A percentile compares a stretch with the other conserved stretches of the same genome.
Evolutionary conservation across 2,797 vertebrate species (phyloP).

Genomic region (Acestrorhynchus altus): DNA sequence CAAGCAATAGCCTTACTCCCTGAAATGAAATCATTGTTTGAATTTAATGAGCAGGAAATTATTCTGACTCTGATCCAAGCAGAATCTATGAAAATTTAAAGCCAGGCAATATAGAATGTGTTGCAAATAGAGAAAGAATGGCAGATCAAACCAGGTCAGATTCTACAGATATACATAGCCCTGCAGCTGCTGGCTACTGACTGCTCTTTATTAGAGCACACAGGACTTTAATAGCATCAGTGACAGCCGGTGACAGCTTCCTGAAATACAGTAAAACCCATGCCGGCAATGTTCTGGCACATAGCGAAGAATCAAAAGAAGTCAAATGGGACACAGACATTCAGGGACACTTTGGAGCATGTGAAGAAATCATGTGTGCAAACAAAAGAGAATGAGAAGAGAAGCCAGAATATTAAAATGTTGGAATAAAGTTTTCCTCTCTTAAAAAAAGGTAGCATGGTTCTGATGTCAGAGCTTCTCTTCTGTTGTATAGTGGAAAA

Average conservation of each 20-base stretch:
- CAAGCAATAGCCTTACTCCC: no score
- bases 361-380: not conserved
- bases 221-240: constrained; percentile 26
- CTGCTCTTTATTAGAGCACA: constrained; percentile 33
- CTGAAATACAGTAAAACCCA: constrained; percentile 2
- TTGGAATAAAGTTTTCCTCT: not conserved
- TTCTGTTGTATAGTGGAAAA: not conserved
- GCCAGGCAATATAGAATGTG: not conserved
- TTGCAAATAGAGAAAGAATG: not conserved
- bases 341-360: not conserved
- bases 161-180: constrained; percentile 1
- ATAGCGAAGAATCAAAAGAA: not conserved
- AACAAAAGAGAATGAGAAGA: not conserved
- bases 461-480: constrained; percentile 1
- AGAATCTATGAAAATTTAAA: constrained; percentile 12
- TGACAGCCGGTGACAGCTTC: constrained; percentile 38
- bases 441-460: not conserved
- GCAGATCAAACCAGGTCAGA: constrained; percentile 14
- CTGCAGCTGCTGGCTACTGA: constrained; percentile 39
- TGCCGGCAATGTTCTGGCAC: not conserved
- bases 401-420: not conserved
- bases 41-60: not conserved
- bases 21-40: no score
- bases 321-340: not conserved
- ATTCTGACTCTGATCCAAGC: not conserved